Evolutionary conservation across 2,797 vertebrate species (phyloP).

Genomic region (Morus bassanus): DNA sequence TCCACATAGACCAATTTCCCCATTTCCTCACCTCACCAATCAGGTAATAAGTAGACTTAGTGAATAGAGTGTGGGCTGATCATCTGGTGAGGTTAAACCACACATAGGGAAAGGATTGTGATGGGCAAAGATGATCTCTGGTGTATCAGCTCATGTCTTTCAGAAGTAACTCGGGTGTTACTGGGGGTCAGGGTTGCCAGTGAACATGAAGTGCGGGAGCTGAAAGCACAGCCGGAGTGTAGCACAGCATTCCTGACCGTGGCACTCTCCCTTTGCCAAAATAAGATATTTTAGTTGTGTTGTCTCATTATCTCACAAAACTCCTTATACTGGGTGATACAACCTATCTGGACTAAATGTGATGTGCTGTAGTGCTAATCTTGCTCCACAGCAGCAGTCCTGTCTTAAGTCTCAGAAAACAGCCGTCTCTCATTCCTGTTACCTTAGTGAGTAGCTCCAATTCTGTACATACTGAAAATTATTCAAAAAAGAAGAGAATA

Average conservation of each 20-base stretch:
- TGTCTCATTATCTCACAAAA: neutral
- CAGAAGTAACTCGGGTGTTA: neutral
- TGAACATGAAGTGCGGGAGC: neutral
- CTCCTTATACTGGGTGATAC: neutral
- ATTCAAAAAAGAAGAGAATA: neutral
- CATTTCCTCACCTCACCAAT: neutral
- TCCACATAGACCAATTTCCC: neutral
- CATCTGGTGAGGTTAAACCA: neutral
- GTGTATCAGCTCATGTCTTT: neutral
- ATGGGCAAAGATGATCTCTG: neutral
- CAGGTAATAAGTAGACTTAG: neutral
- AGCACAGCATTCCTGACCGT: neutral
- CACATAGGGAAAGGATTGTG: neutral
- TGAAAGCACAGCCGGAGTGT: neutral
- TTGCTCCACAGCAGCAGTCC: neutral
- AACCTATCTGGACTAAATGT: neutral
- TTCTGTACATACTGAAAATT: neutral
- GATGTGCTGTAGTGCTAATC: neutral
- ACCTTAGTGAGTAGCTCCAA: neutral
- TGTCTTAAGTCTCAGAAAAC: neutral
- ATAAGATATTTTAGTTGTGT: neutral
- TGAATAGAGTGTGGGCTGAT: neutral
- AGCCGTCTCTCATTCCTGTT: neutral
- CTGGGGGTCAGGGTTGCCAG: neutral
- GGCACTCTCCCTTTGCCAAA: neutral